phyloP scores from a whole-genome alignment of 2,113 vertebrate species.

The Phoxinus phoxinus region DNA sequence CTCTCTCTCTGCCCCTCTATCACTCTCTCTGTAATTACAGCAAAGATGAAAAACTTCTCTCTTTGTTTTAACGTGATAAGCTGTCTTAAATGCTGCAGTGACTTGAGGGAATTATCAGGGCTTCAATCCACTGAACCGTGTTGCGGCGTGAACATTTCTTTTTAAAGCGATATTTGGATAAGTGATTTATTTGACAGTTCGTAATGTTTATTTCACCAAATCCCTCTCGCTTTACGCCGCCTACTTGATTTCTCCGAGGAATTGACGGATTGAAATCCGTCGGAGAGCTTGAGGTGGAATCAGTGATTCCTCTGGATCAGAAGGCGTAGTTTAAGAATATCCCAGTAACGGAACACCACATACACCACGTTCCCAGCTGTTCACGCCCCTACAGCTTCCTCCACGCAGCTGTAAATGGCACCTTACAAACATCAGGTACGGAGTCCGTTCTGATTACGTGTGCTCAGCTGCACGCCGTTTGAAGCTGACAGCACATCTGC shows the following conservation, averaged over 20 bases:
- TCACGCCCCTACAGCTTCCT: constrained; percentile 69
- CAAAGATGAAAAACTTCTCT: constrained; percentile 59
- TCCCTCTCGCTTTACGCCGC: constrained; percentile 46
- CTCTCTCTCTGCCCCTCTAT: constrained; percentile 40
- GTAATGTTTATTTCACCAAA: constrained; percentile 56
- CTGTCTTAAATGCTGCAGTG: constrained; percentile 60
- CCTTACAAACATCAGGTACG: constrained; percentile 82
- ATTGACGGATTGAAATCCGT: constrained; percentile 56
- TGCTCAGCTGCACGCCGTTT: constrained; percentile 81
- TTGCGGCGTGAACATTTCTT: constrained; percentile 47
- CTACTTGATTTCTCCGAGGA: constrained; percentile 51
- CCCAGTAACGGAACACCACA: constrained; percentile 57
- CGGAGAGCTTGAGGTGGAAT: constrained; percentile 14
- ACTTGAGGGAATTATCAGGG: constrained; percentile 62
- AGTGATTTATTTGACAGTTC: constrained; percentile 60
- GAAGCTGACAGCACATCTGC: constrained; percentile 87
- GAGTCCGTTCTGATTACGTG: constrained; percentile 86
- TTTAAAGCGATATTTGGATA: constrained; percentile 53
- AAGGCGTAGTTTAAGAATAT: constrained; percentile 14
- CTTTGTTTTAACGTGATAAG: constrained; percentile 65
- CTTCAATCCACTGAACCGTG: constrained; percentile 46
- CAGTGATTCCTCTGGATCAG: constrained; percentile 17
- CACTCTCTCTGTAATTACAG: constrained; percentile 60
- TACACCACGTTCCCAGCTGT: constrained; percentile 62
- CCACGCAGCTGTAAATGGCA: constrained; percentile 73